A percentile compares a stretch with the other conserved stretches of the same genome.
Evolutionary conservation across 2,113 vertebrate species (phyloP).

Genomic region (Kryptolebias marmoratus): DNA sequence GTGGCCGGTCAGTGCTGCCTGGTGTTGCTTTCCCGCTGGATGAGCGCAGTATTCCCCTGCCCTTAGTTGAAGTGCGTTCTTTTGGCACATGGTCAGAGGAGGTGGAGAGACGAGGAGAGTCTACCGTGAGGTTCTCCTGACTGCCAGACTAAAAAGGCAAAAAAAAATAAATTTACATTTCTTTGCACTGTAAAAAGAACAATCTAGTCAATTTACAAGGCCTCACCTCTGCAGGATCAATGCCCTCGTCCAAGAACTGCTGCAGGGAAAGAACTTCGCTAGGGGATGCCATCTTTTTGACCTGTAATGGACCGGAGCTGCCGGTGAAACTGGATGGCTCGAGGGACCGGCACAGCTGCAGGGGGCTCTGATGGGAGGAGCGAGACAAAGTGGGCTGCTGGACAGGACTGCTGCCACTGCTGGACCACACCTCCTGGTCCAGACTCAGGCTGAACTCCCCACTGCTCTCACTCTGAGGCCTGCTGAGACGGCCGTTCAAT

Average conservation of each 20-base stretch:
- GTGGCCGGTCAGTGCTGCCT: slow-evolving; percentile 78
- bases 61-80: slow-evolving; percentile 75
- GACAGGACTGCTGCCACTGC: slow-evolving; percentile 91
- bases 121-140: slow-evolving; percentile 92
- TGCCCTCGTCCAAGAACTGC: slow-evolving; percentile 95
- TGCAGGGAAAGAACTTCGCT: slow-evolving; percentile 91
- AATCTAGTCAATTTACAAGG: not conserved
- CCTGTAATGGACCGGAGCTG: slow-evolving; percentile 36
- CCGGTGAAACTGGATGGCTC: slow-evolving; percentile 60
- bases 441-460: slow-evolving; percentile 92
- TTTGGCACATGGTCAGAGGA: slow-evolving; percentile 84
- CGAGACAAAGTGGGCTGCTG: slow-evolving; percentile 85
- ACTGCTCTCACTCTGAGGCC: slow-evolving; percentile 96
- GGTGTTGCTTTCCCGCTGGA: slow-evolving; percentile 84
- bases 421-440: slow-evolving; percentile 93
- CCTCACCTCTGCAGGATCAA: slow-evolving; percentile 81
- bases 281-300: slow-evolving; percentile 80
- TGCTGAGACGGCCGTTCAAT: slow-evolving; percentile 84
- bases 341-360: slow-evolving; percentile 80
- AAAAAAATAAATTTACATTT: not conserved
- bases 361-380: slow-evolving; percentile 85
- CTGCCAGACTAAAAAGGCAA: slow-evolving; percentile 83
- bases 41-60: slow-evolving; percentile 86
- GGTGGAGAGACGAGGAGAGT: slow-evolving; percentile 88
- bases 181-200: not conserved